Conservation (phyloP, 2,888 invertebrate genomes). For the Megamerina dolium region DNA sequence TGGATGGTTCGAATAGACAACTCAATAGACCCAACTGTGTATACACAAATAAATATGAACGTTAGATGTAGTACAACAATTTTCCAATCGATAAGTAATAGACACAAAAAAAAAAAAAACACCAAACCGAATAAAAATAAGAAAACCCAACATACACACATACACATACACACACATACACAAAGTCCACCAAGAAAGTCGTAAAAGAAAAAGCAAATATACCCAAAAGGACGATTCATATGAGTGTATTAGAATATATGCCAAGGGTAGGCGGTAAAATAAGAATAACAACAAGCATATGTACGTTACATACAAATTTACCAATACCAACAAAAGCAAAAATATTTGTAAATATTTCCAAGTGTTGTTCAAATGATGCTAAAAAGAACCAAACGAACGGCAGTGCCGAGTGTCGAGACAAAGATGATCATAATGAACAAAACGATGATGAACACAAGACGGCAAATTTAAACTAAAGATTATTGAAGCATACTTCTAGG, state of each 20-base stretch:
- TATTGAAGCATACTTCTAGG: conserved; percentile 18
- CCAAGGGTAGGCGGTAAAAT: background rate
- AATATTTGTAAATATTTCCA: conserved; percentile 6
- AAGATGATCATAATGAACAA: background rate
- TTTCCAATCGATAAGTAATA: conserved; percentile 16
- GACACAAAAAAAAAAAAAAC: background rate
- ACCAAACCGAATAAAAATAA: background rate
- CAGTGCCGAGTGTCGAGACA: background rate
- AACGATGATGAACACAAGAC: background rate
- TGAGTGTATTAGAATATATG: background rate
- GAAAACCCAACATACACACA: background rate
- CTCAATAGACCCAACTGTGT: background rate
- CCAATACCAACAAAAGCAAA: background rate
- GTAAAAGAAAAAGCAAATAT: background rate
- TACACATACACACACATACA: too few relatives aligned
- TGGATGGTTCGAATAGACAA: background rate
- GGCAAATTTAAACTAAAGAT: conserved; percentile 14
- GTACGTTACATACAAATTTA: background rate
- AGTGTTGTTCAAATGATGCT: background rate
- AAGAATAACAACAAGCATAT: background rate
- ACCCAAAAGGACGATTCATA: background rate
- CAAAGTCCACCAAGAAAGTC: background rate
- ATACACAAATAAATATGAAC: background rate
- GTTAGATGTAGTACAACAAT: conserved; percentile 4
- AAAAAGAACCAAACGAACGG: background rate